Evolutionary conservation across 1,140 invertebrate genomes (phyloP), one percentile per base, ranked within the genome.

Genomic region (Pinna nobilis): DNA sequence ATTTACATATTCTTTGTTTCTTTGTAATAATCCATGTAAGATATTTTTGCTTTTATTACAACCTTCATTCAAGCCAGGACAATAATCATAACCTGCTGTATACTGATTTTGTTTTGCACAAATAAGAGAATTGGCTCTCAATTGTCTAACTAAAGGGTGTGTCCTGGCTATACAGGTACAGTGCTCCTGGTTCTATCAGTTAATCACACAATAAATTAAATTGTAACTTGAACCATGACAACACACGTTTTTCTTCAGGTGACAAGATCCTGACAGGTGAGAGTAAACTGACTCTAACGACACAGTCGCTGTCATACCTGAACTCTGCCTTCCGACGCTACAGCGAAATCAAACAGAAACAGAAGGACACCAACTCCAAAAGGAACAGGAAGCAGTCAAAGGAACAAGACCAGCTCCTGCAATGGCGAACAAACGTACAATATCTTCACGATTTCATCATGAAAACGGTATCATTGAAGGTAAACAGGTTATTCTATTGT

Each of bases 391-490:
- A 49, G 28, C 30, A 47, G 25, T 39, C 25, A 32, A 47, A 11
- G 44, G 60, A 70, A 25, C 32, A 72, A 18, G 66, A 67, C 33
- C 33, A 53, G 25, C 57, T 68, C 33, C 39, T 66, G 18, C 71
- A 73, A 59, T 78, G 72, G 73, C 53, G 57, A 15, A 53, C 59
- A 1, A 71, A 82, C 57, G 74, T 77, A 35, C 73, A 77, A 55
- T 82, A 73, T 55, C 67, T 82, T 4, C 70, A 80, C 66, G 81
- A 80, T 53, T 82, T 82, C 49, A 77, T 82, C 53, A 60, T 68
- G 39, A 80, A 78, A 39, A 79, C 78, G 11, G 37, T 70, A 28
- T 76, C 72, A 11, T 60, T 82, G 3, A 80, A 81, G 65, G 81
- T 82, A 74, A 33, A 23, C 37, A 4, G 11, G 33, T 4, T 35